A percentile compares a stretch with the other conserved stretches of the same genome.
phyloP scores from a whole-genome alignment of 92 coral and sea anemone species.

The Porites cylindrica region DNA sequence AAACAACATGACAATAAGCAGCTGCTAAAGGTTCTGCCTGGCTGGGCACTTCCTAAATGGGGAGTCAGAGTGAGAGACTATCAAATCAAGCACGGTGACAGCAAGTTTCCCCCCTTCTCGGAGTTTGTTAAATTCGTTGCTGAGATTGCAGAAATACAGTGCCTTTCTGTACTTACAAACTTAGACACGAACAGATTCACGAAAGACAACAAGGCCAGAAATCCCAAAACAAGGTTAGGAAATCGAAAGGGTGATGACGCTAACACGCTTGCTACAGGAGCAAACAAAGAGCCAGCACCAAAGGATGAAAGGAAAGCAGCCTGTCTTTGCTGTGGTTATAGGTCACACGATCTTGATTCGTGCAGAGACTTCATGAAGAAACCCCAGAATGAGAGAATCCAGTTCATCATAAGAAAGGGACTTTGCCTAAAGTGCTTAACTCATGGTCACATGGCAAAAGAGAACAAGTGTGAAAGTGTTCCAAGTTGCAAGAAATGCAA shows the following conservation, averaged over 20 bases:
- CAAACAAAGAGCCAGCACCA: slow-evolving; percentile 4
- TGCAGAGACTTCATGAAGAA: slow-evolving; percentile 45
- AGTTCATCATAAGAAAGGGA: slow-evolving; percentile 60
- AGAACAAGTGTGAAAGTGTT: slow-evolving; percentile 46
- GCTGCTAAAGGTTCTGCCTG: slow-evolving; percentile 55
- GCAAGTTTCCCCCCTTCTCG: slow-evolving; percentile 57
- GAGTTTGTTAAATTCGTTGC: slow-evolving; percentile 64
- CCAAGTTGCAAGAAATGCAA: slow-evolving; percentile 51
- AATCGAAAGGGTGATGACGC: slow-evolving; percentile 32
- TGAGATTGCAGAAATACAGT: slow-evolving; percentile 57
- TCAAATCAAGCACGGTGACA: slow-evolving; percentile 53
- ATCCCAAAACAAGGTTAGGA: slow-evolving; percentile 8
- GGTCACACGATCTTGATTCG: slow-evolving; percentile 27
- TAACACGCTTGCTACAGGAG: slow-evolving; percentile 27
- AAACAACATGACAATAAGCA: slow-evolving; percentile 62
- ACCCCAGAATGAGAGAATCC: slow-evolving; percentile 28
- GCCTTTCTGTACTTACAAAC: slow-evolving; percentile 62
- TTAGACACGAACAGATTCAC: slow-evolving; percentile 20
- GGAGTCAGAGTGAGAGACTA: slow-evolving; percentile 58
- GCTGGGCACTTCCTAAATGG: slow-evolving; percentile 77
- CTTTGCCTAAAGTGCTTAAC: slow-evolving; percentile 52
- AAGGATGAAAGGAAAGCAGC: slow-evolving; percentile 18
- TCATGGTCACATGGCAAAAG: slow-evolving; percentile 69
- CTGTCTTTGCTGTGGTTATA: slow-evolving; percentile 51
- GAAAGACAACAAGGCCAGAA: slow-evolving; percentile 23